Evolutionary conservation across 1,140 invertebrate genomes (phyloP), one percentile per base, ranked within the genome.

Genomic region (Drosophila setifemur): DNA sequence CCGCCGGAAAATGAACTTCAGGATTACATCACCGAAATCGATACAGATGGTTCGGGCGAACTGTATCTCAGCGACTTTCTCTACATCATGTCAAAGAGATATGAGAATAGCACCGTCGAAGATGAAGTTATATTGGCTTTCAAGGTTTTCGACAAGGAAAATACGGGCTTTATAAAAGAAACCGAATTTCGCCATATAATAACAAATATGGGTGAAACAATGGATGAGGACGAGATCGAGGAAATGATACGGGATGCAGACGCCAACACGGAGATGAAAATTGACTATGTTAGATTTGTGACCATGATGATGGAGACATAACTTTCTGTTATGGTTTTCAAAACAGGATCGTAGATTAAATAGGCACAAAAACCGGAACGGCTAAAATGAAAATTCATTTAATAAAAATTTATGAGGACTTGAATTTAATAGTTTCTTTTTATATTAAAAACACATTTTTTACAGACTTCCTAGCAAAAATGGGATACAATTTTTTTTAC

Each of bases 51-150:
- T 2, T 52, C 66, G 1, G 81, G 76, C 2, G 74, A 83, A 1
- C 21, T 83, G 1, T 50, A 66, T 40, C 31, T 79, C 0, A 85
- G 71, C 8, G 79, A 83, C 29, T 83, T 74, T 21, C 43, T 85
- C 0, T 72, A 71, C 25, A 43, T 83, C 0, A 83, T 83, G 79
- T 79, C 50, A 0, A 31, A 44, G 12, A 55, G 81, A 0, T 83
- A 86, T 28, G 52, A 61, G 7, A 49, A 64, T 1, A 54, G 45
- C 23, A 67, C 55, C 3, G 29, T 47, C 2, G 79, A 85, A 26
- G 79, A 83, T 31, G 79, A 83, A 29, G 52, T 83, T 7, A 72
- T 83, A 3, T 25, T 74, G 16, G 79, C 79, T 0, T 83, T 83
- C 6, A 61, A 7, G 3, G 79, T 83, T 4, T 83, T 83, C 2